Percentiles rank a stretch among this genome's conserved stretches.
Conservation (phyloP, 1,140 invertebrate genomes). For the Cyphomyrmex costatus region DNA sequence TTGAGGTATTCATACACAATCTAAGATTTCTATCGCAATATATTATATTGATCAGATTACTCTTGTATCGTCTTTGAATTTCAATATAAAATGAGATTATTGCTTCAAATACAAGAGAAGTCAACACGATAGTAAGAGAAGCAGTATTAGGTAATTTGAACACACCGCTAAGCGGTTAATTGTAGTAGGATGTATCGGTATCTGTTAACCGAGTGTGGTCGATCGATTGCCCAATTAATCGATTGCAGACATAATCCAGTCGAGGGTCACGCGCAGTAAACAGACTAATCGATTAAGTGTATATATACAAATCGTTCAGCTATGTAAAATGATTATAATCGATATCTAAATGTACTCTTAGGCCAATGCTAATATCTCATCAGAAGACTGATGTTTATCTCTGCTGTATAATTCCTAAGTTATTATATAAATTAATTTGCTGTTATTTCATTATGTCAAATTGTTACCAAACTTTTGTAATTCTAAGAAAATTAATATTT, state of each 20-base stretch:
- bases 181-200: constrained; percentile 75
- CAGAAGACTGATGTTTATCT: neutral
- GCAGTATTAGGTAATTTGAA: constrained; percentile 75
- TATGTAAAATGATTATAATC: constrained; percentile 65
- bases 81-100: constrained; percentile 39
- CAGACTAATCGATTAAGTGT: constrained; percentile 75
- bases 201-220: constrained; percentile 76
- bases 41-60: neutral
- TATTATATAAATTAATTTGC: neutral
- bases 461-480: neutral
- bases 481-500: no score
- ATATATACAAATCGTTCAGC: constrained; percentile 75
- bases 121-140: constrained; percentile 71
- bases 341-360: constrained; percentile 64
- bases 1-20: no score
- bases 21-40: neutral
- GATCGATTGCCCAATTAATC: constrained; percentile 74
- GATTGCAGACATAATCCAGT: constrained; percentile 76
- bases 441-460: neutral
- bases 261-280: constrained; percentile 73
- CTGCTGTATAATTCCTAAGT: neutral
- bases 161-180: constrained; percentile 76
- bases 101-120: constrained; percentile 42
- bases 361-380: neutral
- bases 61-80: neutral